Conservation (phyloP, 2,797 vertebrate genomes). For the Pyrocephalus nanus region DNA sequence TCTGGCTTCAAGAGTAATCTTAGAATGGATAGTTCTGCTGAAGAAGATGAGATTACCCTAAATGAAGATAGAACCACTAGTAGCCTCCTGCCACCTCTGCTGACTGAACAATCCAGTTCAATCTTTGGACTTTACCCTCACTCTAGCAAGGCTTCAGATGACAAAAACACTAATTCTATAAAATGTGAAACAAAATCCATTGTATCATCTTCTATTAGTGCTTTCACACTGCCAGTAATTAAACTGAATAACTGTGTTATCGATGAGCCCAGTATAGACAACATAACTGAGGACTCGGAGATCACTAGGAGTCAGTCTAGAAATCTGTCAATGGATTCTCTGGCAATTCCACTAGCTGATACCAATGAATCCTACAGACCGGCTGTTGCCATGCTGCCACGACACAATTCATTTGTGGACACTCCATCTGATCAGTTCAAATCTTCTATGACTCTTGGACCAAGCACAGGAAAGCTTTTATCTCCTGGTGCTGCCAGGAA, state of each 20-base stretch:
- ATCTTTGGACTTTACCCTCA: conserved; percentile 81
- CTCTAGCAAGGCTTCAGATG: conserved; percentile 74
- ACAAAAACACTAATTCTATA: conserved; percentile 72
- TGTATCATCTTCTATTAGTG: conserved; percentile 94
- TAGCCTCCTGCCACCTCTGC: conserved; percentile 84
- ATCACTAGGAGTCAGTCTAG: conserved; percentile 71
- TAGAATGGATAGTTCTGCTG: conserved; percentile 77
- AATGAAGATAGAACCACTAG: conserved; percentile 79
- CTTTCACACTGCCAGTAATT: conserved; percentile 95
- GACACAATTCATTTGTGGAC: conserved; percentile 85
- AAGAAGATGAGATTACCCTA: conserved; percentile 84
- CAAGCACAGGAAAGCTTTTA: conserved; percentile 82
- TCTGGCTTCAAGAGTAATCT: conserved; percentile 76
- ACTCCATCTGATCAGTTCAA: conserved; percentile 76
- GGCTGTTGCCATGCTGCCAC: conserved; percentile 64
- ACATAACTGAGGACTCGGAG: conserved; percentile 89
- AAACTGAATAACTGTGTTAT: conserved; percentile 99
- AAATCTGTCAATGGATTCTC: conserved; percentile 87
- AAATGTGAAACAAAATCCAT: conserved; percentile 93
- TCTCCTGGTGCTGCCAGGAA: conserved; percentile 89
- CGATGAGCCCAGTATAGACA: conserved; percentile 93
- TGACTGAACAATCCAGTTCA: conserved; percentile 79
- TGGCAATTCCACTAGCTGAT: conserved; percentile 83
- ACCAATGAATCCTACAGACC: conserved; percentile 85
- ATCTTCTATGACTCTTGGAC: conserved; percentile 79